A percentile compares a stretch with the other conserved stretches of the same genome.
Conservation (phyloP, 2,888 invertebrate species). For the Trisateles emortualis region DNA sequence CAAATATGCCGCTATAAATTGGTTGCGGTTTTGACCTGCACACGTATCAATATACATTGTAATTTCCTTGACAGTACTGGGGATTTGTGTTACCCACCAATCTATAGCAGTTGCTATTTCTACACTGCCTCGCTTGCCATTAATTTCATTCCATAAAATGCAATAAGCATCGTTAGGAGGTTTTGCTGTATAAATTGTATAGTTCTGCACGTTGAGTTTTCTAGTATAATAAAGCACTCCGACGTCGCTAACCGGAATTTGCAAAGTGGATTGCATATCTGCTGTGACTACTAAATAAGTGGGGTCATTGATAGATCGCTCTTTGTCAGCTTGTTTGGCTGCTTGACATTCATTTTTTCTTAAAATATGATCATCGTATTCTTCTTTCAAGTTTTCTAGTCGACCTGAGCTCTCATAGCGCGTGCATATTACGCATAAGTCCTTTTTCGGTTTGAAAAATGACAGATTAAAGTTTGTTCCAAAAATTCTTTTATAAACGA, state of each 20-base stretch:
- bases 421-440: constrained; percentile 19
- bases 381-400: too few relatives aligned
- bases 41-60: constrained; percentile 14
- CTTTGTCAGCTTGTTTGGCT: constrained; percentile 20
- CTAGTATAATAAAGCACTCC: not conserved
- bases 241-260: constrained; percentile 20
- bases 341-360: constrained; percentile 13
- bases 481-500: constrained; percentile 25
- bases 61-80: not conserved
- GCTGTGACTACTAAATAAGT: constrained; percentile 22
- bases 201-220: constrained; percentile 15
- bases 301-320: constrained; percentile 21
- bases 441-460: constrained; percentile 24
- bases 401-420: constrained; percentile 15
- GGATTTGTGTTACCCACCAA: constrained; percentile 3
- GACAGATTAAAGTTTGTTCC: constrained; percentile 20
- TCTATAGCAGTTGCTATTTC: constrained; percentile 12
- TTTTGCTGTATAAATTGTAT: constrained; percentile 10
- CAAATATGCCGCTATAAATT: constrained; percentile 7
- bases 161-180: constrained; percentile 3
- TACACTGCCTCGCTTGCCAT: constrained; percentile 16
- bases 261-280: constrained; percentile 27
- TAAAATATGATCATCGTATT: too few relatives aligned
- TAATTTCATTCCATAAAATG: constrained; percentile 12
- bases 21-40: constrained; percentile 11